Base-by-base conservation (phyloP, 2,797 vertebrate species). In the Pteropus rufus region DNA sequence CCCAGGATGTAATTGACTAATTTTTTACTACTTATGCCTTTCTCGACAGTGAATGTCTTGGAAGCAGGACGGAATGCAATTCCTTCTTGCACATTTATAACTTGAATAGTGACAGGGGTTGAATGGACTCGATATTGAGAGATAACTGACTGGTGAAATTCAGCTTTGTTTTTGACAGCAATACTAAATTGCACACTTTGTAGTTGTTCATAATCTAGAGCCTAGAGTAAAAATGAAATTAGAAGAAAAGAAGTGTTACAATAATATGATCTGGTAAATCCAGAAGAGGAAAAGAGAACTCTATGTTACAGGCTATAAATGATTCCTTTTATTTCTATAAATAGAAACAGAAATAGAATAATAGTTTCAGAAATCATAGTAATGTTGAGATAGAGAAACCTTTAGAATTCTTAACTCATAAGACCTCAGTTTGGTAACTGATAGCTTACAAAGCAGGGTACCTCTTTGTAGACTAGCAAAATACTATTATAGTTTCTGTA, bases 141-240 rank as follows among this genome's bases (percentile, higher is more conserved):
- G 0, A 94, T 95, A 44, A 98, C 86, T 3, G 98, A 98, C 36
- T 90, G 88, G 83, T 98, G 98, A 52, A 98, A 98, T 19, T 96
- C 89, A 91, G 99, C 99, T 83, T 97, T 98, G 11, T 99, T 99
- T 77, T 7, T 98, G 52, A 99, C 98, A 3, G 86, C 83, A 21
- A 99, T 93, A 52, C 97, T 97, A 21, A 99, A 97, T 0, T 99
- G 96, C n/a, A 99, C 79, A 16, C 49, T 73, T 94, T 98, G 98
- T 11, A 99, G 52, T 3, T 99, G 94, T 97, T 99, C 99, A 91
- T 99, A 99, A 98, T 99, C 98, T 76, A 99, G 97, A 95, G 98
- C 98, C 98, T 99, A 89, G 94, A 96, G 21, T 8, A 93, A 98
- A 95, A 96, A 98, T 73, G 83, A 97, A 96, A 98, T 67, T 83